These are phyloP conservation scores for Brachyopa scutellaris DNA, from an alignment of 2,888 invertebrate genomes.

Conservation along the genomic window DNA sequence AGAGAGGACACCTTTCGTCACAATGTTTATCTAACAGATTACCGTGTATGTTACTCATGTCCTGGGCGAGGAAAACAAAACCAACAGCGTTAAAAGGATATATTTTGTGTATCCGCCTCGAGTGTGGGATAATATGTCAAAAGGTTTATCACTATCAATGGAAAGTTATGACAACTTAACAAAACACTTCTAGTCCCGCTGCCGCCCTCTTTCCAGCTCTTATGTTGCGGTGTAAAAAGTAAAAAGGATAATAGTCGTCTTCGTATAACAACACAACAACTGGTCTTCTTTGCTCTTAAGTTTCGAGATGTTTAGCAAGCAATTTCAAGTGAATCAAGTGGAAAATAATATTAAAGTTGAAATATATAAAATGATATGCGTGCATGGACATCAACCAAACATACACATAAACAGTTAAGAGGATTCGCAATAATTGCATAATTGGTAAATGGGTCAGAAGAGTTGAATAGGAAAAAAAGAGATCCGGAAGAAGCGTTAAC, in stretches of 20 bases:
- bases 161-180: constrained; percentile 56
- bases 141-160: constrained; percentile 65
- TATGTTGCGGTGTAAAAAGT: not conserved
- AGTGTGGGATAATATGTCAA: constrained; percentile 54
- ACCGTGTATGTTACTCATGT: constrained; percentile 11
- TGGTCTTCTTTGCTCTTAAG: not conserved
- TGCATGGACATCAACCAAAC: constrained; percentile 53
- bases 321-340: constrained; percentile 60
- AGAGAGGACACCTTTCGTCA: constrained; percentile 54
- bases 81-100: constrained; percentile 51
- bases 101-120: constrained; percentile 32
- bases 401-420: constrained; percentile 42
- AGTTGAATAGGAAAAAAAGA: constrained; percentile 37
- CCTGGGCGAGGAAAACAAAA: constrained; percentile 39
- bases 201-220: too few species aligned
- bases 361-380: constrained; percentile 52
- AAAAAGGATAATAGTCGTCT: constrained; percentile 55
- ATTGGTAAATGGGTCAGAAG: constrained; percentile 68
- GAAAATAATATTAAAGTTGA: constrained; percentile 59
- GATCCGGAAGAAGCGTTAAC: constrained; percentile 12
- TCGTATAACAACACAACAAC: constrained; percentile 13
- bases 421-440: too few species aligned
- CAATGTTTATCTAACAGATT: constrained; percentile 54
- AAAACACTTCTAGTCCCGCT: constrained; percentile 11
- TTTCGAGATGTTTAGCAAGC: constrained; percentile 28